Evolutionary conservation across 2,888 invertebrate genomes (phyloP), one percentile per base, ranked within the genome.

Genomic region (Diplazon laetatorius): DNA sequence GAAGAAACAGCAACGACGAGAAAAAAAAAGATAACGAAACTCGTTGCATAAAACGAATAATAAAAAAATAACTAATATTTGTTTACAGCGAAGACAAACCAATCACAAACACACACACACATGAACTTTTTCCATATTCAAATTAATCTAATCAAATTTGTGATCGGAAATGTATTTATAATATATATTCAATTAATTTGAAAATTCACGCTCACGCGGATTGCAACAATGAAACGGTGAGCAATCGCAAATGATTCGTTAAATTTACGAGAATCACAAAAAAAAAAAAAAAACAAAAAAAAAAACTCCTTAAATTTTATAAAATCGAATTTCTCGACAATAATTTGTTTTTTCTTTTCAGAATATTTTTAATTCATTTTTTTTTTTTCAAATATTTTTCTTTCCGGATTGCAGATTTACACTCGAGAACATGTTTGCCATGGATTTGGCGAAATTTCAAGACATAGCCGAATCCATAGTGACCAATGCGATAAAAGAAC

Each of bases 391-490:
- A 30, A 69, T 1, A 6, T 37, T 0, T 57, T 9, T 39, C n/a
- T 39, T n/a, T 37, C 30, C 30, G 4, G 10, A 37, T 8, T 22
- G 5, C 78, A 93, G 95, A n/a, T 98, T 98, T 85, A 98, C 97
- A 0, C 91, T 98, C 77, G 96, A 97, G 76, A 97, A 97, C 88
- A 96, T 98, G 95, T 98, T 98, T 88, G 94, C 95, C 0, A 98
- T 98, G 98, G 96, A 98, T 86, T 91, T 98, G 76, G 96, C 97
- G 85, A 94, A 95, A 82, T 97, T 96, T 87, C 95, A 95, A 91
- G 96, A 97, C 0, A 95, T 96, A 3, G 97, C 97, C 42, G 95
- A 95, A 84, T 94, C 95, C 87, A 97, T 98, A 70, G 95, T 98
- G 25, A 96, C 95, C 82, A 95, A 95, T 88, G 98, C 98, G 35